Evolutionary conservation across 2,113 vertebrate genomes (phyloP), one percentile per base, ranked within the genome.

Genomic region (Oreochromis niloticus): DNA sequence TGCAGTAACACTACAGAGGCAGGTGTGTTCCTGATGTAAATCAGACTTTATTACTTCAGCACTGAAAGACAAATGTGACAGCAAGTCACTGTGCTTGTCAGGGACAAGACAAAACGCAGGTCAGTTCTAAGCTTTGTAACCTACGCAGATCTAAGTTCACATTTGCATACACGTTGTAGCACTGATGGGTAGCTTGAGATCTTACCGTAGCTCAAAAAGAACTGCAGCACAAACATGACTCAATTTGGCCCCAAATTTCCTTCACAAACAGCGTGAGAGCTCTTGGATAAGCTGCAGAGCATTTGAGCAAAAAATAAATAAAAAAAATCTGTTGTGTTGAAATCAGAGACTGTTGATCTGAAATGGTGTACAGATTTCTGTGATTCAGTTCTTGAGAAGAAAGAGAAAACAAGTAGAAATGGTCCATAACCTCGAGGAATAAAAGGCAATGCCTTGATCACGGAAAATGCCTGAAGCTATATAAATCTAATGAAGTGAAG

Each of bases 161-260:
- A 36, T 22, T 34, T 59, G 41, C 27, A 30, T 17, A 54, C 39
- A 8, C 9, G 79, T 81, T 36, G 14, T 0, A 27, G 85, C 39
- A 43, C 8, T 22, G 75, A 63, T 11, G 30, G 43, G 57, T 5
- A 55, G 13, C 14, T n/a, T 83, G 22, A 87, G 59, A 57, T 46
- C 11, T n/a, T 16, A 24, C 4, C 13, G 3, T 30, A 79, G 27
- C n/a, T 66, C 54, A 83, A 80, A 75, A 88, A 16, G 52, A 87
- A 82, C 4, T n/a, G 27, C 78, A 56, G 61, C 43, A 57, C 11
- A 81, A 89, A 85, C 68, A 86, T 83, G 85, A 87, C 63, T 81
- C 39, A 83, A 71, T 56, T 55, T 84, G 85, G 66, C 8, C 9
- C 17, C 1, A 46, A 50, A 75, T 71, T 61, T 30, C n/a, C 41